Base-by-base conservation (phyloP, 2,888 invertebrate species). In the Amiota mariae region DNA sequence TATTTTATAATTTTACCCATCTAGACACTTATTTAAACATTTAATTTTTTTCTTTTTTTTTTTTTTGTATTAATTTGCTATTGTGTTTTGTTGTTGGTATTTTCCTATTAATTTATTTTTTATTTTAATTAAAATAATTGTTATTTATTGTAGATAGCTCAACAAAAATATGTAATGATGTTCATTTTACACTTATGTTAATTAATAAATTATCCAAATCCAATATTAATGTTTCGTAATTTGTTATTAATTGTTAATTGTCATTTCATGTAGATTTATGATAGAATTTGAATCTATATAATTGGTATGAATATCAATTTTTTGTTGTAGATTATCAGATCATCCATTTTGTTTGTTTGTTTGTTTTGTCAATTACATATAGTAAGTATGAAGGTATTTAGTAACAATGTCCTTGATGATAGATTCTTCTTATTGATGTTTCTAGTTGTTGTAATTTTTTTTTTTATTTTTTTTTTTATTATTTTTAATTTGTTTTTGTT, bases 401-500 rank as follows among this genome's bases (percentile, higher is more conserved):
- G 87, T 88, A 88, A 88, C 87, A 89, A 89, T 88, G 87, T 88
- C 86, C 87, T 88, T 36, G 3, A 6, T 87, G 86, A 88, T 83
- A 87, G 84, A 85, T 87, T 36, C 4, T 36, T 36, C 4, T 36
- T 36, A 6, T 6, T 36, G 36, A 36, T 36, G 85, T 85, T 86
- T 87, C n/a, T n/a, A n/a, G n/a, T n/a, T n/a, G n/a, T n/a, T n/a
- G n/a, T n/a, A n/a, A n/a, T n/a, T n/a, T n/a, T n/a, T n/a, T n/a
- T n/a, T n/a, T n/a, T n/a, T n/a, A n/a, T n/a, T 77, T 79, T 78
- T 82, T 76, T 80, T 77, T 81, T 82, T 85, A 86, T 85, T 87
- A 75, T 73, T 79, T 77, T 73, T 77, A 24, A 24, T 80, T 78
- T 80, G 82, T 78, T 73, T 74, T 2, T 36, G n/a, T n/a, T n/a